phyloP scores from a whole-genome alignment of 2,113 vertebrate genomes.

The Rousettus leschenaultii region DNA sequence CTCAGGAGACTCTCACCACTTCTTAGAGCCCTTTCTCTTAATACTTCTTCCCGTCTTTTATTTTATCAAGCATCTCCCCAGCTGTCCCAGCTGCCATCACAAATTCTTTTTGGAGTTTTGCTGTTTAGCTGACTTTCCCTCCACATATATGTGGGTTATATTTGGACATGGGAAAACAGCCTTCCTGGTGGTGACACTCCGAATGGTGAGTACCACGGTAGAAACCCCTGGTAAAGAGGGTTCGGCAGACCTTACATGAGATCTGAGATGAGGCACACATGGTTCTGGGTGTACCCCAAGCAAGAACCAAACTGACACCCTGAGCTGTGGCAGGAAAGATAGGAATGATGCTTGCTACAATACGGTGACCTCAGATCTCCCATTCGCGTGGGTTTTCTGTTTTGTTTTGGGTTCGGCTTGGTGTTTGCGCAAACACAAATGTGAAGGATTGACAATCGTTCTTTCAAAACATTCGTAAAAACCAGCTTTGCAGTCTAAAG shows the following conservation, averaged over 20 bases:
- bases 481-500: neutral
- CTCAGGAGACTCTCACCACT: neutral
- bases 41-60: neutral
- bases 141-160: neutral
- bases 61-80: neutral
- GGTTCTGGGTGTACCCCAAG: neutral
- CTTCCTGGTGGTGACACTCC: neutral
- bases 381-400: neutral
- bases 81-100: neutral
- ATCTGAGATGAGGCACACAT: fast-evolving
- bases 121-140: neutral
- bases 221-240: neutral
- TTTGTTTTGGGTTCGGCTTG: neutral
- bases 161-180: neutral
- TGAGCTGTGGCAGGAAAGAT: neutral
- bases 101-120: neutral
- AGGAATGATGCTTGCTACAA: fast-evolving
- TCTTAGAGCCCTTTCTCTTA: neutral
- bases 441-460: neutral
- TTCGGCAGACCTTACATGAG: neutral
- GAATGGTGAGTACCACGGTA: too few species aligned
- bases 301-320: neutral
- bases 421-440: neutral
- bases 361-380: neutral
- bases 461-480: neutral